Conservation (phyloP, 2,113 vertebrate species). For the Mesocricetus auratus region DNA sequence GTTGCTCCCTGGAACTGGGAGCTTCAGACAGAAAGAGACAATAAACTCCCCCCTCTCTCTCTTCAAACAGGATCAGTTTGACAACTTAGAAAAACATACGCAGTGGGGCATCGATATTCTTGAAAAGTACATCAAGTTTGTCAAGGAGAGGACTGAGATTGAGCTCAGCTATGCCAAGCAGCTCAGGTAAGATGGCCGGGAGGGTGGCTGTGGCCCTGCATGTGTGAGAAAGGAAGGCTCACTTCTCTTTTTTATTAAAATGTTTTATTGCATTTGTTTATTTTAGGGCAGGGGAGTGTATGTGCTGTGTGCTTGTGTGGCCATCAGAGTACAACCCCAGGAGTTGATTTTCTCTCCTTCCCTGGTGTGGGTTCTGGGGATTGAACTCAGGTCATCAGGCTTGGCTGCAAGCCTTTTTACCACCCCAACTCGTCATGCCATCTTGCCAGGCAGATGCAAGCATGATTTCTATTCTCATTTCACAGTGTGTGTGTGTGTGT, state of each 20-base stretch:
- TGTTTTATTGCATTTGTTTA: not conserved
- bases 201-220: too few species aligned
- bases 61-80: conserved; percentile 95
- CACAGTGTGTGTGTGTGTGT: not conserved
- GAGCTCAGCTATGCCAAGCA: conserved; percentile 99
- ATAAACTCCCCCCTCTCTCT: conserved; percentile 55
- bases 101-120: conserved; percentile 97
- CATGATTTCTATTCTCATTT: conserved; percentile 20
- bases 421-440: not conserved
- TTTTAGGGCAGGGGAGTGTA: not conserved
- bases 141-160: conserved; percentile 97
- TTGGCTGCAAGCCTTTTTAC: not conserved
- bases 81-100: conserved; percentile 97
- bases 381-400: not conserved
- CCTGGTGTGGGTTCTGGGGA: not conserved
- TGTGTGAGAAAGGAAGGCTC: too few species aligned
- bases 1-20: not conserved
- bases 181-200: conserved; percentile 92
- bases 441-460: not conserved
- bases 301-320: not conserved
- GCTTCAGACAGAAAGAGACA: conserved; percentile 43
- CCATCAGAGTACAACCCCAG: not conserved
- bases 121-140: conserved; percentile 98
- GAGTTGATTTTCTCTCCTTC: not conserved
- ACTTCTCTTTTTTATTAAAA: too few species aligned